phyloP scores from a whole-genome alignment of 2,797 vertebrate species.

The Anguilla anguilla region DNA sequence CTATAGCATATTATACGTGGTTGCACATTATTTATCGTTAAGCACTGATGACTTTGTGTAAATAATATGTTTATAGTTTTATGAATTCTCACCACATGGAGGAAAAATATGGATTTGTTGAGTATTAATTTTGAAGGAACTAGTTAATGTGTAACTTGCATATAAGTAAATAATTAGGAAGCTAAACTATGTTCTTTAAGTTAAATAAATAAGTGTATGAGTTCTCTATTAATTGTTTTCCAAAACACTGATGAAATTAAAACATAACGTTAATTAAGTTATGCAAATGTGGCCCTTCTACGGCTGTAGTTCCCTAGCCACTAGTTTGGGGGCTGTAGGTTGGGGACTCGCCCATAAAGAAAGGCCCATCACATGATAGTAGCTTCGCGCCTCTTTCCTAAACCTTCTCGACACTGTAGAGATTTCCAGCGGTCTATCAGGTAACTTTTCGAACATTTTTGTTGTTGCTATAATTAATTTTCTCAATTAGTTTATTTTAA shows the following conservation, averaged over 20 bases:
- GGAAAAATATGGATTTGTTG: background rate
- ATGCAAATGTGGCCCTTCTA: constrained; percentile 49
- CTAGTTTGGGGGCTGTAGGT: constrained; percentile 63
- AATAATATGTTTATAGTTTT: background rate
- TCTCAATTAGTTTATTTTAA: background rate
- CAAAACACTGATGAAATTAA: constrained; percentile 14
- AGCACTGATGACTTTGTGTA: background rate
- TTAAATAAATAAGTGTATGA: background rate
- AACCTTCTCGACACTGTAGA: constrained; percentile 61
- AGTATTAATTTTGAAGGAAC: background rate
- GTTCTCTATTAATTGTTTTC: background rate
- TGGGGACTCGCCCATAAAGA: constrained; percentile 67
- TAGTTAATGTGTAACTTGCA: background rate
- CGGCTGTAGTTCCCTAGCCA: constrained; percentile 67
- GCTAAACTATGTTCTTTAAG: background rate
- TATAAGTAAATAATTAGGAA: background rate
- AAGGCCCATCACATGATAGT: constrained; percentile 73
- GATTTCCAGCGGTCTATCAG: constrained; percentile 61
- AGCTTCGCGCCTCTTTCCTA: constrained; percentile 90
- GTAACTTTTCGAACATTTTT: constrained; percentile 46
- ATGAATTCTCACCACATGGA: background rate
- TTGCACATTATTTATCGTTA: background rate
- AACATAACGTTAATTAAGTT: constrained; percentile 26
- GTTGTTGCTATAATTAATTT: background rate
- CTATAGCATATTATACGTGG: background rate